Evolutionary conservation across 2,797 vertebrate species (phyloP).

Genomic region (Pseudomugil tenellus): DNA sequence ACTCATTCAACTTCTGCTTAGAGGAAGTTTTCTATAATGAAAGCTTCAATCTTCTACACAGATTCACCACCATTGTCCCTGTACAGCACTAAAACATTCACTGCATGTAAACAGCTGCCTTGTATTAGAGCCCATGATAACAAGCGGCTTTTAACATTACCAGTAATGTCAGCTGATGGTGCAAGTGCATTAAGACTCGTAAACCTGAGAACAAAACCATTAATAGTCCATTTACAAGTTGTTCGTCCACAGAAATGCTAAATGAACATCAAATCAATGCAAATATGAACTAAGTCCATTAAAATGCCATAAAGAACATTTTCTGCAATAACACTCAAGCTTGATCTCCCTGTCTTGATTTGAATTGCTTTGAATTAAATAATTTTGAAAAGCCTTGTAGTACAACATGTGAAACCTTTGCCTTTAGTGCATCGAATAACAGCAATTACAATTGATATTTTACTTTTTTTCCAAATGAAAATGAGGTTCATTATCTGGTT

Average conservation of each 20-base stretch:
- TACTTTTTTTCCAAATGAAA: slow-evolving; percentile 13
- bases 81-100: slow-evolving; percentile 38
- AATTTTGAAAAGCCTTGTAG: slow-evolving; percentile 43
- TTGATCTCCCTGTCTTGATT: slow-evolving; percentile 49
- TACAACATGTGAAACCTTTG: slow-evolving; percentile 6
- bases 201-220: slow-evolving; percentile 36
- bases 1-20: slow-evolving; percentile 22
- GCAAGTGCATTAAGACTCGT: slow-evolving; percentile 38
- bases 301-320: slow-evolving; percentile 36
- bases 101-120: slow-evolving; percentile 7
- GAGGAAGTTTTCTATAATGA: slow-evolving; percentile 21
- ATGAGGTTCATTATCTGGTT: slow-evolving; percentile 42
- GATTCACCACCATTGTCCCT: slow-evolving; percentile 29
- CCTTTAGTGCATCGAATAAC: slow-evolving; percentile 36
- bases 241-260: slow-evolving; percentile 32
- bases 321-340: slow-evolving; percentile 33
- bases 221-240: slow-evolving; percentile 40
- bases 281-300: slow-evolving; percentile 38
- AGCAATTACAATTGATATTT: slow-evolving; percentile 29
- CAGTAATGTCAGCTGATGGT: slow-evolving; percentile 41
- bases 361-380: slow-evolving; percentile 40
- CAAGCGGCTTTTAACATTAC: slow-evolving; percentile 40
- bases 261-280: slow-evolving; percentile 48
- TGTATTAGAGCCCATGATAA: slow-evolving; percentile 30
- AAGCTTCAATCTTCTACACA: slow-evolving; percentile 36